Base-by-base conservation (phyloP, 2,888 invertebrate genomes). In the Apamea monoglypha region DNA sequence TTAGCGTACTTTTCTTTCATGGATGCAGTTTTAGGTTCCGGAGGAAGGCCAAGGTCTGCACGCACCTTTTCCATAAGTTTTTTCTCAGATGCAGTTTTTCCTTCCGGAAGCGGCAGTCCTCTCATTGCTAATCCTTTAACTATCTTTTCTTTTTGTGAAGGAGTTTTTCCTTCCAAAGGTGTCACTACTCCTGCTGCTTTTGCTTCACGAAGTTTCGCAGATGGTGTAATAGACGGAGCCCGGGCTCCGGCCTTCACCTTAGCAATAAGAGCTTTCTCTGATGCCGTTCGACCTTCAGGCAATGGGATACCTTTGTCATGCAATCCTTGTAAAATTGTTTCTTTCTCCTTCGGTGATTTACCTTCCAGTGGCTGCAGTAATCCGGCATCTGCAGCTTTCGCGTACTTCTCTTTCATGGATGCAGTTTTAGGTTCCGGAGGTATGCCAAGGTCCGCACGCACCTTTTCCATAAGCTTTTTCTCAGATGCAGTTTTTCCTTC, bases 331-430 rank as follows among this genome's bases (percentile, higher is more conserved):
- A 91, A 29, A 10, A 89, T 86, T 12, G 83, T 87, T 85, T 90
- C 89, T 73, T 91, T 90, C 40, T 90, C 73, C 7, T 75, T n/a
- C 1, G 81, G 69, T 0, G 84, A 72, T 75, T 90, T 90, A 0
- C 88, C 90, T 77, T 87, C 88, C 16, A 90, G 25, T 0, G 91
- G 90, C 32, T 79, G 75, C 1, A 90, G n/a, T 0, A 88, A 16
- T 0, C 91, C 91, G 0, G 86, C 88, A 10, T 82, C 87, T 81
- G 83, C 78, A 2, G 63, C 63, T 63, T 63, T 63, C 1, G 2
- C 61, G 4, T 63, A 63, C 10, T 63, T 63, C 2, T 71, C 70
- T 63, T 29, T 63, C 61, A 61, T 61, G 3, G 83, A 77, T 1
- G 85, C 72, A 5, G 87, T 68, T 79, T 91, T 89, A 1, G 88